Evolutionary conservation across 2,888 invertebrate species (phyloP).

Genomic region (Eremobia ochroleuca): DNA sequence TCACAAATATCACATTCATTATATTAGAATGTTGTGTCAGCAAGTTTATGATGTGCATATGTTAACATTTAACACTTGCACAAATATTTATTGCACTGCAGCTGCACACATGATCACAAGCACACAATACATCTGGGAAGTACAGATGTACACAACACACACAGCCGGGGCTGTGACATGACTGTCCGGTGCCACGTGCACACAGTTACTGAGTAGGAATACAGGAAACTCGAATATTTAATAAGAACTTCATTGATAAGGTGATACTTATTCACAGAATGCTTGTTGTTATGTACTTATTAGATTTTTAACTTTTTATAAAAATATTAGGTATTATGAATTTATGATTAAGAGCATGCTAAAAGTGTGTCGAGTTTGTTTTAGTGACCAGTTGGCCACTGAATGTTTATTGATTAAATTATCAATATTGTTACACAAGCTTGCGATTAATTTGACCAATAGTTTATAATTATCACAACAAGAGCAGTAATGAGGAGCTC

Average conservation of each 20-base stretch:
- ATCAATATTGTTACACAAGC: conserved; percentile 21
- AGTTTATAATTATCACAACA: conserved; percentile 11
- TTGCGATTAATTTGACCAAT: conserved; percentile 6
- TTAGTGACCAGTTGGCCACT: neutral
- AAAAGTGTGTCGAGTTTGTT: neutral
- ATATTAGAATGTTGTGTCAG: conserved; percentile 1
- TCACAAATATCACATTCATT: conserved; percentile 16
- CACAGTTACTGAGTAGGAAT: conserved; percentile 2
- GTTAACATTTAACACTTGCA: conserved; percentile 8
- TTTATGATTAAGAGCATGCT: neutral
- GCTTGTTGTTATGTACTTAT: neutral
- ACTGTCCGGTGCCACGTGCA: conserved; percentile 7
- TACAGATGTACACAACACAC: neutral
- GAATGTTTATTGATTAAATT: neutral
- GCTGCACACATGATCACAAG: neutral
- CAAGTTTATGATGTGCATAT: conserved; percentile 1
- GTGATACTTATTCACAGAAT: neutral
- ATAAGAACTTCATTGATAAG: conserved; percentile 7
- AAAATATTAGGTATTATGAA: neutral
- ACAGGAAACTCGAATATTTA: conserved; percentile 14
- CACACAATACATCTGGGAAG: neutral
- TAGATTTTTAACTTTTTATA: neutral
- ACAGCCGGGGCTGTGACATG: neutral
- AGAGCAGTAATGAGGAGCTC: conserved; percentile 10
- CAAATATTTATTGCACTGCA: conserved; percentile 15